phyloP scores from a whole-genome alignment of 2,888 invertebrate genomes.

The Odontocerum albicorne region DNA sequence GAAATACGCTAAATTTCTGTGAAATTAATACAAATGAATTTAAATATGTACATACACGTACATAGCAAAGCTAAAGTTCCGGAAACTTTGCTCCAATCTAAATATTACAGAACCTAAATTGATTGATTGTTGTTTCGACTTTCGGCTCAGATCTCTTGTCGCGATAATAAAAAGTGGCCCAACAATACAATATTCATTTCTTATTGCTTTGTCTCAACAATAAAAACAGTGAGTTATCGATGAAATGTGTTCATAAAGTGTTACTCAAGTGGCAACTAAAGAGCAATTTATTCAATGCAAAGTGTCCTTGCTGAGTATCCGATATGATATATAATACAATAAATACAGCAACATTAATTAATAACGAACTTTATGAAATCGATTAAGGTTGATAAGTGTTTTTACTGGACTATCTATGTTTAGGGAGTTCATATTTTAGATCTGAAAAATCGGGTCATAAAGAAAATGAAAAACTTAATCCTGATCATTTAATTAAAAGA shows the following conservation, averaged over 20 bases:
- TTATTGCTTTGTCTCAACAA: neutral
- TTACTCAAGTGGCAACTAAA: neutral
- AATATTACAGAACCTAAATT: too few relatives aligned
- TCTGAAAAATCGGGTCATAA: too few relatives aligned
- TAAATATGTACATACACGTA: too few relatives aligned
- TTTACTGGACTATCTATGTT: too few relatives aligned
- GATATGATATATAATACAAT: neutral
- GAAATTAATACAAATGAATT: too few relatives aligned
- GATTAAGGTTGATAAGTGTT: neutral
- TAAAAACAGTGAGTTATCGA: neutral
- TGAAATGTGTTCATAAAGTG: neutral
- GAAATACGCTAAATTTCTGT: too few relatives aligned
- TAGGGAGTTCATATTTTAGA: too few relatives aligned
- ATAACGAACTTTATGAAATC: neutral
- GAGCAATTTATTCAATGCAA: neutral
- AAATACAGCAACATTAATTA: neutral
- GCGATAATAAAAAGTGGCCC: neutral
- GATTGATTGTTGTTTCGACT: neutral
- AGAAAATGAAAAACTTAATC: too few relatives aligned
- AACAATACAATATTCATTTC: neutral
- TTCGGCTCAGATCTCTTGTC: neutral
- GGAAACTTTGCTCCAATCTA: too few relatives aligned
- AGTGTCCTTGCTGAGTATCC: neutral
- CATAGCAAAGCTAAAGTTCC: too few relatives aligned
- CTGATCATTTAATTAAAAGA: too few relatives aligned